These are phyloP conservation scores for Montifringilla adamsi DNA, from an alignment of 2,113 vertebrate species.

Conservation along the genomic window DNA sequence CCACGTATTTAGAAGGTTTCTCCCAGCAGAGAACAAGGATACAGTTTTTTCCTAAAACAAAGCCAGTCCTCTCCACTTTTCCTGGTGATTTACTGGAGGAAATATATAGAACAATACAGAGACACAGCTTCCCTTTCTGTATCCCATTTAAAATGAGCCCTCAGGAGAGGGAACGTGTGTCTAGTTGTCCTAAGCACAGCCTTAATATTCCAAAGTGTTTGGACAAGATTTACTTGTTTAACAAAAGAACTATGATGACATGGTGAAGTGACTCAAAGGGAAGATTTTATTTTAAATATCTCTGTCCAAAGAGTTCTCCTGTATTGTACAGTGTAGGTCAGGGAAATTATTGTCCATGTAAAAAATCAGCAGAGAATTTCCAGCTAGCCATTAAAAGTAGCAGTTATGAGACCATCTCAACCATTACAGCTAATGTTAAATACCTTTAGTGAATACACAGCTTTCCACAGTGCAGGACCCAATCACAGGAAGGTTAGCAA, in stretches of 20 bases:
- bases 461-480: slow-evolving; percentile 39
- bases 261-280: background rate
- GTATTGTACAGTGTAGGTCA: background rate
- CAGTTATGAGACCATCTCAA: background rate
- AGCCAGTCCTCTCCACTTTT: background rate
- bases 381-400: background rate
- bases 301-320: background rate
- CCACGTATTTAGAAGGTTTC: background rate
- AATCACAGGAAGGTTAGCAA: slow-evolving; percentile 67
- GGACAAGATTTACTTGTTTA: slow-evolving; percentile 36
- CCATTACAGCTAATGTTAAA: background rate
- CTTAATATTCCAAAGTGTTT: slow-evolving; percentile 50
- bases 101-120: background rate
- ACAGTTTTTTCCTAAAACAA: background rate
- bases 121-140: background rate
- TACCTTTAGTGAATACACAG: background rate
- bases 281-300: background rate
- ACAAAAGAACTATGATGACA: background rate
- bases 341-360: background rate
- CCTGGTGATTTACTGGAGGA: background rate
- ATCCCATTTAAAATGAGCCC: slow-evolving; percentile 8
- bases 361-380: background rate
- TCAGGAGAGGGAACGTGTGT: slow-evolving; percentile 16
- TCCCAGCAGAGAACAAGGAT: background rate
- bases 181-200: slow-evolving; percentile 9